These are phyloP conservation scores for Catocala sponsa DNA, from an alignment of 2,888 invertebrate species.

Conservation along the genomic window DNA sequence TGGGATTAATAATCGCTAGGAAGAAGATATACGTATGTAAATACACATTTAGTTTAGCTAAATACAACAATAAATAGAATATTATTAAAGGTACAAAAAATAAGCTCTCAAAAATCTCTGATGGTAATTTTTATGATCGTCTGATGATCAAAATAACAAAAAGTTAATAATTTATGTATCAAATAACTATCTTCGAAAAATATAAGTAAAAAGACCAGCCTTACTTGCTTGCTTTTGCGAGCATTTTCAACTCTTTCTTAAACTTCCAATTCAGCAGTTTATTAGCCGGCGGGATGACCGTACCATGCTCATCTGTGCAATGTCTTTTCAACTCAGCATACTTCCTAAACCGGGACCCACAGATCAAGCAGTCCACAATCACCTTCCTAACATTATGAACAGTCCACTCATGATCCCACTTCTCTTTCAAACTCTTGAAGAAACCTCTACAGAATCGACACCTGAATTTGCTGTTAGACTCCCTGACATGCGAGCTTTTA, in stretches of 20 bases:
- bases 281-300: conserved; percentile 70
- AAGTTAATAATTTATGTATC: too few relatives aligned
- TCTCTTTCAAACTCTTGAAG: conserved; percentile 73
- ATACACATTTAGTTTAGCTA: too few relatives aligned
- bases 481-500: conserved; percentile 68
- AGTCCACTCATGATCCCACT: conserved; percentile 85
- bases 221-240: conserved; percentile 27
- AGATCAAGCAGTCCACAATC: conserved; percentile 76
- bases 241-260: conserved; percentile 27
- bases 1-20: too few relatives aligned
- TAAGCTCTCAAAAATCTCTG: too few relatives aligned
- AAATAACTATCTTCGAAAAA: too few relatives aligned
- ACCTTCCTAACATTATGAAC: conserved; percentile 79
- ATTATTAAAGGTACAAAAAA: too few relatives aligned
- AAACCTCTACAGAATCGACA: conserved; percentile 73
- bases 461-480: conserved; percentile 57
- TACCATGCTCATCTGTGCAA: conserved; percentile 62
- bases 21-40: too few relatives aligned
- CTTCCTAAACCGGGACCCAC: conserved; percentile 78
- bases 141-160: too few relatives aligned
- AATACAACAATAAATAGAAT: too few relatives aligned
- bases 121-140: too few relatives aligned
- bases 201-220: conserved; percentile 17
- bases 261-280: conserved; percentile 58
- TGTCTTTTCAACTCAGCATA: conserved; percentile 77